Base-by-base conservation (phyloP, 2,797 vertebrate genomes). In the Bufotes viridis region DNA sequence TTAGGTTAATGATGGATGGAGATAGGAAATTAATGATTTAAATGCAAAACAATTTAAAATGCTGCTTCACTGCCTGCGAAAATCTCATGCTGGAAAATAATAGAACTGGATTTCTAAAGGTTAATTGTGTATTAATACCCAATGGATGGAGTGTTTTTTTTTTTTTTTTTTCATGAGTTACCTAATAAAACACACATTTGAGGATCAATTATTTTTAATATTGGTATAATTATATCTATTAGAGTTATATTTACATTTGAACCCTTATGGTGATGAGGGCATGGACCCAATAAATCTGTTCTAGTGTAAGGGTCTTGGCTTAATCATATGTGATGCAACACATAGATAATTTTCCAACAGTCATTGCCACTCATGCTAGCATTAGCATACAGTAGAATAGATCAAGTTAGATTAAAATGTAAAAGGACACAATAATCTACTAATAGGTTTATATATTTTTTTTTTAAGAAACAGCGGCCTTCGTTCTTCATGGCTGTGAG, bases 1-100 rank as follows among this genome's bases (percentile, higher is more conserved):
- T 92, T 93, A 93, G 90, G 91, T 93, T 93, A 94, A 93, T 94
- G 91, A 92, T 89, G 81, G 91, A 91, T 93, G 87, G 90, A 94
- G 93, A 93, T 91, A 92, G 90, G 90, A 94, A 93, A 93, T 90
- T n/a, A 81, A 91, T 85, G 0, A 91, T 93, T 92, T 90, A 93
- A 90, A 91, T 93, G 92, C 84, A 93, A 94, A 93, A 90, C 92
- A 92, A 92, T 90, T 91, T 80, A 90, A 92, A 92, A 93, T 90
- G 20, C 91, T 86, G 88, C 89, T 91, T 91, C 90, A 89, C 92
- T 93, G 91, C 42, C 90, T 92, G 85, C 78, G 87, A 91, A 94
- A 93, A 91, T 93, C 92, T 90, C 85, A 84, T 89, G 82, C 91
- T 92, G 92, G 90, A 91, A 91, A 93, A 89, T 85, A 87, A 57